Base-by-base conservation (phyloP, 1,140 invertebrate species). In the Luehdorfia chinensis region DNA sequence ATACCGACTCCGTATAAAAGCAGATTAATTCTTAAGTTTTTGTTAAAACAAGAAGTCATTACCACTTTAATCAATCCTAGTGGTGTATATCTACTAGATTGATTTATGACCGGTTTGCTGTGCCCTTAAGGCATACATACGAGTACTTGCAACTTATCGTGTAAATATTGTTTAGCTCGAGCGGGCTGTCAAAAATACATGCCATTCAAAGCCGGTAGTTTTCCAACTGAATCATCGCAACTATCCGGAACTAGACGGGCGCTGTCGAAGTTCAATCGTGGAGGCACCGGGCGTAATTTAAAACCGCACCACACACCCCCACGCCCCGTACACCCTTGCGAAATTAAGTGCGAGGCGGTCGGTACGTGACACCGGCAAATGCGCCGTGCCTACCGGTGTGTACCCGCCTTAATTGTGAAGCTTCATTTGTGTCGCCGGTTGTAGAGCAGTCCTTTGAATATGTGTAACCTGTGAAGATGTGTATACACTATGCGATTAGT, bases 351-450 rank as follows among this genome's bases (percentile, higher is more conserved):
- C 66, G 64, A 75, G 68, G 55, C 69, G 65, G 62, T 67, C 59
- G 71, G 50, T 68, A 75, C 75, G 75, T 80, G 77, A 80, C 79
- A 75, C 65, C 72, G 65, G 76, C 71, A 75, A 78, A 80, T 84
- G 74, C 66, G 60, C 57, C 58, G 60, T 67, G 63, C 65, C 64
- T 72, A 66, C 61, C 59, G 48, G 62, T 74, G 68, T 75, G 69
- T 73, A 55, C 67, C 58, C 65, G 66, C 69, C 75, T 80, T 80
- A 80, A 76, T 84, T 77, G 71, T 75, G 71, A 67, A 66, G 66
- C 68, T 75, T 72, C 77, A 78, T 78, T 79, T 77, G 68, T 64
- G 63, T 63, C 66, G 55, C 48, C 32, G 32, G 50, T 39, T n/a
- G n/a, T n/a, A n/a, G n/a, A n/a, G n/a, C n/a, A 46, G 34, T 31